Conservation (phyloP, 2,888 invertebrate genomes). For the Periphyllus acericola region DNA sequence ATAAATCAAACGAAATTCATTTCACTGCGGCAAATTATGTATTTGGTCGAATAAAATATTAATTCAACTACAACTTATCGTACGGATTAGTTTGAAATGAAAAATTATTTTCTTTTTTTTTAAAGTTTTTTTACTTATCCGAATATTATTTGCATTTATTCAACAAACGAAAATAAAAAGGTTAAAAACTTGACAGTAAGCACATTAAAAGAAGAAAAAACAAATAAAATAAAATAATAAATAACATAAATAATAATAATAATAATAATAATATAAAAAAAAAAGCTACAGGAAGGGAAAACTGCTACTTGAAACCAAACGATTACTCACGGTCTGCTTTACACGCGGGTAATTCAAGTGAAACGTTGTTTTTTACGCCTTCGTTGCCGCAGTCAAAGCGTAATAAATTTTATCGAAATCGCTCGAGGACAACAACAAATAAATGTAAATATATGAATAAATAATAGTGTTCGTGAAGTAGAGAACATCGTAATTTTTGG, state of each 20-base stretch:
- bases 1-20: not conserved
- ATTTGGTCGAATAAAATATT: not conserved
- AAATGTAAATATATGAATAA: not conserved
- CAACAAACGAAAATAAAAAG: slow-evolving; percentile 9
- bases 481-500: not conserved
- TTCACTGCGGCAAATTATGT: not conserved
- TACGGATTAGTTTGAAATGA: not conserved
- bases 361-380: slow-evolving; percentile 48
- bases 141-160: slow-evolving; percentile 7
- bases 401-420: slow-evolving; percentile 31
- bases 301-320: slow-evolving; percentile 31
- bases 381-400: slow-evolving; percentile 40
- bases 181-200: not conserved
- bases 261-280: not conserved
- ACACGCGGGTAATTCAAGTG: slow-evolving; percentile 36
- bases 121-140: not conserved
- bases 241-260: not conserved
- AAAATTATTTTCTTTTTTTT: not conserved
- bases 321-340: slow-evolving; percentile 50
- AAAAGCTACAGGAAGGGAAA: not conserved
- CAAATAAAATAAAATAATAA: not conserved
- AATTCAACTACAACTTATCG: not conserved
- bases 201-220: not conserved
- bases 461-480: not conserved
- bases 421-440: not conserved